Conservation (phyloP, 2,888 invertebrate genomes). For the Lepidochrysops patricia region DNA sequence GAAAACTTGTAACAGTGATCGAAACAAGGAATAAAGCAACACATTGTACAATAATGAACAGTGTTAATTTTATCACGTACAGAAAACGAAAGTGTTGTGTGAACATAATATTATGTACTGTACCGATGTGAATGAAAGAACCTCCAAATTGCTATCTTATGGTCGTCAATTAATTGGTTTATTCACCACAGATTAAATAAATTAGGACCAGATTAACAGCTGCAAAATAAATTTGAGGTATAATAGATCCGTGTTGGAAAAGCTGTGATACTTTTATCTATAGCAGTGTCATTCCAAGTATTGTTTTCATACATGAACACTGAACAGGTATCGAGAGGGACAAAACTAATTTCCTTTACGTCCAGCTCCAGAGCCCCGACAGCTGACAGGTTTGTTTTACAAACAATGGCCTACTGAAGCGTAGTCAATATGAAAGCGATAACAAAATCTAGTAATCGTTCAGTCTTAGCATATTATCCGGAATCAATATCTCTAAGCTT, state of each 20-base stretch:
- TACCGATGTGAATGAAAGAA: background rate
- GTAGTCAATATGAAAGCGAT: background rate
- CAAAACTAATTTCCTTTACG: background rate
- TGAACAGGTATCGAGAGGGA: background rate
- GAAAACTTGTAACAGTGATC: conserved; percentile 16
- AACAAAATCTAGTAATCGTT: too few relatives aligned
- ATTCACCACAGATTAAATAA: too few relatives aligned
- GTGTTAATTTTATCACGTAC: background rate
- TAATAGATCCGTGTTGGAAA: background rate
- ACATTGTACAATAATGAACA: background rate
- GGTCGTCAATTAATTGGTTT: too few relatives aligned
- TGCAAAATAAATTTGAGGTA: too few relatives aligned
- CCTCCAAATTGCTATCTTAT: too few relatives aligned
- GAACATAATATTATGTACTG: too few relatives aligned
- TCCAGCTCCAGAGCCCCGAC: background rate
- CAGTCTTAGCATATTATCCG: too few relatives aligned
- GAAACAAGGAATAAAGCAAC: background rate
- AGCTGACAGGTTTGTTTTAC: background rate
- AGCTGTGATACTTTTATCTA: too few relatives aligned
- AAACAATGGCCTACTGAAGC: background rate
- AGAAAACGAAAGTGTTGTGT: conserved; percentile 7
- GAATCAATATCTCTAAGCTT: too few relatives aligned
- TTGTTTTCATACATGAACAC: background rate
- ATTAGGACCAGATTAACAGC: too few relatives aligned
- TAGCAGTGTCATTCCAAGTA: background rate